Evolutionary conservation across 1,140 invertebrate genomes (phyloP).

Genomic region (Anastrepha ludens): DNA sequence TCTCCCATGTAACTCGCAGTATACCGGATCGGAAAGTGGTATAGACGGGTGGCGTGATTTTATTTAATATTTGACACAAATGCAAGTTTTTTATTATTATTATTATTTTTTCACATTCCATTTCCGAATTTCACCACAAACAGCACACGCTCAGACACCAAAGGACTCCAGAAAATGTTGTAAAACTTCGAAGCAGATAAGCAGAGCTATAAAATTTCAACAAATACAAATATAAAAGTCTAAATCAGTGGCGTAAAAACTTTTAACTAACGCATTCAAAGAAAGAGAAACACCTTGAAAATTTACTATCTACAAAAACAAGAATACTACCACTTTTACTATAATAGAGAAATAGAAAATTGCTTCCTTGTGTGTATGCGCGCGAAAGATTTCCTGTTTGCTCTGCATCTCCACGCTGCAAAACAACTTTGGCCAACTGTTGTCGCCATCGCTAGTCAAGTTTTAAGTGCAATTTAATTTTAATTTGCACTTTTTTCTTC

Average conservation of each 20-base stretch:
- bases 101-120: too few relatives aligned
- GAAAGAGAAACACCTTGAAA: background rate
- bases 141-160: too few relatives aligned
- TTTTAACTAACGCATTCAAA: background rate
- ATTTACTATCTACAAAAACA: background rate
- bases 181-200: background rate
- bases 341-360: background rate
- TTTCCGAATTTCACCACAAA: too few relatives aligned
- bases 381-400: background rate
- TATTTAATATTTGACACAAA: too few relatives aligned
- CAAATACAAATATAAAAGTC: background rate
- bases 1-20: too few relatives aligned
- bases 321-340: background rate
- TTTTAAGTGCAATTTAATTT: conserved; percentile 53
- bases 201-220: background rate
- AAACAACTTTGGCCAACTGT: conserved; percentile 44
- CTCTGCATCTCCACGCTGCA: background rate
- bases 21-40: too few relatives aligned
- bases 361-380: background rate
- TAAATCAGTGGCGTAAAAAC: background rate
- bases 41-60: too few relatives aligned
- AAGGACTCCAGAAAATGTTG: background rate
- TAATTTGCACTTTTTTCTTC: conserved; percentile 36
- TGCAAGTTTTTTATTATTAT: too few relatives aligned
- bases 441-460: conserved; percentile 42